A percentile compares a stretch with the other conserved stretches of the same genome.
phyloP scores from a whole-genome alignment of 1,140 invertebrate genomes.

The Sinonovacula constricta region DNA sequence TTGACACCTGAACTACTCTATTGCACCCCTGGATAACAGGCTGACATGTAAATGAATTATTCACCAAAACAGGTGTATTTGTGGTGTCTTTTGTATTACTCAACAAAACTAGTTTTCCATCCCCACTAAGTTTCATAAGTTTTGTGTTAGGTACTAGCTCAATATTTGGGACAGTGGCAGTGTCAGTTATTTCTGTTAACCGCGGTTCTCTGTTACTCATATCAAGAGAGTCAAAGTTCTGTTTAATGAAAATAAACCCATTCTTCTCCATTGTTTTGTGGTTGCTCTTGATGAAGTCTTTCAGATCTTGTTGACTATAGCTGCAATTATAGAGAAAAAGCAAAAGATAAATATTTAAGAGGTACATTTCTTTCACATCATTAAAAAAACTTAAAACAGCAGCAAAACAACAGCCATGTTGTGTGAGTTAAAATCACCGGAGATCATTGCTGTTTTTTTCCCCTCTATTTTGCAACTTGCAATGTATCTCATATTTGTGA shows the following conservation, averaged over 20 bases:
- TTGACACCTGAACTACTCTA: no score
- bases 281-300: constrained; percentile 50
- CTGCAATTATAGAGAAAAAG: constrained; percentile 14
- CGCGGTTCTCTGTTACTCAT: constrained; percentile 34
- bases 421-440: no score
- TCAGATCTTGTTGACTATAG: constrained; percentile 48
- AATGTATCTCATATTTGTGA: no score
- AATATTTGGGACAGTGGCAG: neutral
- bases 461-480: no score
- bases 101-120: neutral
- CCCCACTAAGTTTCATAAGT: neutral
- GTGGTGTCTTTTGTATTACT: neutral
- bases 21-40: no score
- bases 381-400: no score
- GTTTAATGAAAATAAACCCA: constrained; percentile 49
- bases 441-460: no score
- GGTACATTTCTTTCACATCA: no score
- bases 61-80: no score
- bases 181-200: constrained; percentile 44
- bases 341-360: neutral
- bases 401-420: no score
- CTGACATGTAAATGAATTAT: no score
- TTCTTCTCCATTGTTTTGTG: constrained; percentile 50
- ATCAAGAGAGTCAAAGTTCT: constrained; percentile 46
- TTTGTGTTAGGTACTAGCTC: neutral